Evolutionary conservation across 2,113 vertebrate genomes (phyloP).

Genomic region (Ameiurus melas): DNA sequence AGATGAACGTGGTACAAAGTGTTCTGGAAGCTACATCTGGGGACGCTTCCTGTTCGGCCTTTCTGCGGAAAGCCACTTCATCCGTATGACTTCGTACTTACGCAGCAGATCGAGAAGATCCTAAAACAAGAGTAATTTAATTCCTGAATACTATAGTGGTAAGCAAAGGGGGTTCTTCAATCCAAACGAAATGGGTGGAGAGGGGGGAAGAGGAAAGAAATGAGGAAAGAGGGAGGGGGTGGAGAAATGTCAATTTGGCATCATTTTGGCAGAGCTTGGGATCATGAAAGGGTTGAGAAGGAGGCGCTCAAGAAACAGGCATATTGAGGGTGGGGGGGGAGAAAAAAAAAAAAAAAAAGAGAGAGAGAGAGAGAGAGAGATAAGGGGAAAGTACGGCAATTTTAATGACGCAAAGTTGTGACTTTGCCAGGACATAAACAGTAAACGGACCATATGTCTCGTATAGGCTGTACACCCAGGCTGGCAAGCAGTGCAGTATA

Average conservation of each 20-base stretch:
- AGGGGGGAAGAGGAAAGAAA: neutral
- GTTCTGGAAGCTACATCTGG: constrained; percentile 2
- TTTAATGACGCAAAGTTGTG: constrained; percentile 49
- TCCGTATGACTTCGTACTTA: neutral
- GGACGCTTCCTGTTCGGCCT: neutral
- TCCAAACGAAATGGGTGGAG: neutral
- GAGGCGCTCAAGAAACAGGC: neutral
- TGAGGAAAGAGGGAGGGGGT: neutral
- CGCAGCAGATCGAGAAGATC: constrained; percentile 17
- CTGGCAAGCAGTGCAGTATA: constrained; percentile 22
- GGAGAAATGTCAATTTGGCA: neutral
- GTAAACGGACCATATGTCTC: constrained; percentile 68
- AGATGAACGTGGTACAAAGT: neutral
- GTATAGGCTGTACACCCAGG: constrained; percentile 23
- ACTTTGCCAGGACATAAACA: constrained; percentile 65
- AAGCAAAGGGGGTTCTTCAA: neutral
- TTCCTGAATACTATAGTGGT: neutral
- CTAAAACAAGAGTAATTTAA: constrained; percentile 11
- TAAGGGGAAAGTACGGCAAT: constrained; percentile 45
- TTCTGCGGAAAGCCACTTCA: neutral
- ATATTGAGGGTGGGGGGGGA: neutral
- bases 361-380: constrained; percentile 39
- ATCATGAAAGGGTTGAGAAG: neutral
- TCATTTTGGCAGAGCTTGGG: neutral
- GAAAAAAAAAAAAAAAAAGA: too few relatives aligned